These are phyloP conservation scores for Alcedo atthis DNA, from an alignment of 2,797 vertebrate genomes.

Conservation along the genomic window DNA sequence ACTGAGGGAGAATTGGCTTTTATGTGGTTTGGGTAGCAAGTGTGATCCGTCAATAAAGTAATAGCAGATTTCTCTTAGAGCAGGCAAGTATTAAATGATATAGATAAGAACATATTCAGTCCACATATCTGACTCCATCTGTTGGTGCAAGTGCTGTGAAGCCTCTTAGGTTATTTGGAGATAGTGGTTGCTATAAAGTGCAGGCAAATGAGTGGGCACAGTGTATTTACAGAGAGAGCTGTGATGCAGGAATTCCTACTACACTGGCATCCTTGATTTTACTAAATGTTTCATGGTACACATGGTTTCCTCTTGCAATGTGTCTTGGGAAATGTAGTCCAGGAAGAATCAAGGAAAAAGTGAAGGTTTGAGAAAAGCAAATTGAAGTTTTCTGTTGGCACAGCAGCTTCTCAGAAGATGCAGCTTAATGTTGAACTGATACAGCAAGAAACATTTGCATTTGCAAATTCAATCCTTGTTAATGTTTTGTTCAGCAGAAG, in stretches of 20 bases:
- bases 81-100: not conserved
- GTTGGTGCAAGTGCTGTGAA: not conserved
- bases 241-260: not conserved
- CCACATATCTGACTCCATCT: not conserved
- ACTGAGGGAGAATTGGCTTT: not conserved
- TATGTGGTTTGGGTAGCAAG: not conserved
- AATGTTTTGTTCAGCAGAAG: not conserved
- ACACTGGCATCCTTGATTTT: not conserved
- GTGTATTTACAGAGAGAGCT: not conserved
- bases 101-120: not conserved
- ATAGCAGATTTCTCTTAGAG: not conserved
- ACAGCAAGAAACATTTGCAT: not conserved
- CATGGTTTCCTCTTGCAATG: not conserved
- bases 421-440: not conserved
- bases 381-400: not conserved
- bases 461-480: not conserved
- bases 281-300: not conserved
- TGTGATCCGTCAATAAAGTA: not conserved
- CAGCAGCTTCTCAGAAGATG: not conserved
- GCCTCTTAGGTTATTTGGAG: not conserved
- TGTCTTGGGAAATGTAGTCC: conserved; percentile 15
- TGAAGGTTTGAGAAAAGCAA: not conserved
- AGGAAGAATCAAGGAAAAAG: not conserved
- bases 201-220: not conserved
- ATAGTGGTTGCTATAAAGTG: not conserved